phyloP scores from a whole-genome alignment of 2,888 invertebrate genomes.

The Papilio elwesi region DNA sequence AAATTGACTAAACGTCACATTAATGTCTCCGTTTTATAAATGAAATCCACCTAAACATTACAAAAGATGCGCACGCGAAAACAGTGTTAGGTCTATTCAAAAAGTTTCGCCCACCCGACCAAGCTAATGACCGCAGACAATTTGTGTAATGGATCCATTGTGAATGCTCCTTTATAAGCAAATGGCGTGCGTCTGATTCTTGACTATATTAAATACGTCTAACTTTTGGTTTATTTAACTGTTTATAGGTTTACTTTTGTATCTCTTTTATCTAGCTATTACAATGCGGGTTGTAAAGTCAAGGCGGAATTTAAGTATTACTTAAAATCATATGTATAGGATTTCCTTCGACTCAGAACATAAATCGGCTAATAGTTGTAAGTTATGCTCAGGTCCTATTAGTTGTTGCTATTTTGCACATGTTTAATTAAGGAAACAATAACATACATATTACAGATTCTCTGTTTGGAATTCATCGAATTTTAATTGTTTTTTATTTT shows the following conservation, averaged over 20 bases:
- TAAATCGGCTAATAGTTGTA: too few relatives aligned
- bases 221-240: not conserved
- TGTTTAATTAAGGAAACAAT: too few relatives aligned
- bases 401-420: too few relatives aligned
- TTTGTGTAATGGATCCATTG: constrained; percentile 82
- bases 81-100: constrained; percentile 64
- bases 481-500: too few relatives aligned
- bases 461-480: too few relatives aligned
- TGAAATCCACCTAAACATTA: constrained; percentile 51
- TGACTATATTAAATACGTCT: constrained; percentile 42
- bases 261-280: not conserved
- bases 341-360: too few relatives aligned
- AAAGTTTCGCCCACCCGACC: constrained; percentile 47
- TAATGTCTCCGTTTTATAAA: constrained; percentile 46
- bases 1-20: constrained; percentile 23
- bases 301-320: not conserved
- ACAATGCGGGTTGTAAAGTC: not conserved
- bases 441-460: too few relatives aligned
- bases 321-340: not conserved
- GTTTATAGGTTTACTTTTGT: constrained; percentile 63
- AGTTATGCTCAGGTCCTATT: too few relatives aligned
- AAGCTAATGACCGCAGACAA: constrained; percentile 70
- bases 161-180: constrained; percentile 69
- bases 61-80: constrained; percentile 71
- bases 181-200: constrained; percentile 69